phyloP scores from a whole-genome alignment of 2,888 invertebrate genomes.

The Sinodicranocentrus sp. region DNA sequence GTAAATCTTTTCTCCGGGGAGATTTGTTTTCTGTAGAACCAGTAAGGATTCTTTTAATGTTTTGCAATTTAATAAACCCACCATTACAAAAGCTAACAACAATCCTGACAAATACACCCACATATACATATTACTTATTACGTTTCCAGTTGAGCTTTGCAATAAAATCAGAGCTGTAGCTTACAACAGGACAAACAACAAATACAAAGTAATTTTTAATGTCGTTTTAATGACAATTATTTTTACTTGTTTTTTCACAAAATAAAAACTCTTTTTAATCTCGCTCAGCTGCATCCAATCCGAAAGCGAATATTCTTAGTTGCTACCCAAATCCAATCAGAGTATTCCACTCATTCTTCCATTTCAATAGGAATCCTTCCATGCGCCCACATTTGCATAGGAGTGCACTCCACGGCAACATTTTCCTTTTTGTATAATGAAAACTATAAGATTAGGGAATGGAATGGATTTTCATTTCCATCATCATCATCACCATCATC shows the following conservation, averaged over 20 bases:
- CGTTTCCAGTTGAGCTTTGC: no score
- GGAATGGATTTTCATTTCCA: conserved; percentile 49
- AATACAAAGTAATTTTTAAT: no score
- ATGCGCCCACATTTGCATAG: not conserved
- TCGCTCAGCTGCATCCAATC: no score
- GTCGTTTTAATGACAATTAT: no score
- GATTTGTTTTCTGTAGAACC: no score
- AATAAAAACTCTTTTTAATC: no score
- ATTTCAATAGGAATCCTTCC: not conserved
- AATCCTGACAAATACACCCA: not conserved
- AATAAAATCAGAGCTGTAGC: no score
- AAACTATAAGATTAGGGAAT: conserved; percentile 30
- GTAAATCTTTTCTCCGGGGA: not conserved
- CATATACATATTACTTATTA: not conserved
- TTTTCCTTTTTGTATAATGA: conserved; percentile 49
- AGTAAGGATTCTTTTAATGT: no score
- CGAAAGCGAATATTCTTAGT: no score
- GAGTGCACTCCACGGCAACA: not conserved
- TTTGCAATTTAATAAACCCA: not conserved
- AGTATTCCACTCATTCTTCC: not conserved
- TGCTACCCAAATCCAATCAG: no score
- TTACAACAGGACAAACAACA: no score
- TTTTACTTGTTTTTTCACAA: no score
- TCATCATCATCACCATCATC: conserved; percentile 40
- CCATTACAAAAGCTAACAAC: not conserved